Evolutionary conservation across 2,113 vertebrate species (phyloP).

Genomic region (Morone chrysops): DNA sequence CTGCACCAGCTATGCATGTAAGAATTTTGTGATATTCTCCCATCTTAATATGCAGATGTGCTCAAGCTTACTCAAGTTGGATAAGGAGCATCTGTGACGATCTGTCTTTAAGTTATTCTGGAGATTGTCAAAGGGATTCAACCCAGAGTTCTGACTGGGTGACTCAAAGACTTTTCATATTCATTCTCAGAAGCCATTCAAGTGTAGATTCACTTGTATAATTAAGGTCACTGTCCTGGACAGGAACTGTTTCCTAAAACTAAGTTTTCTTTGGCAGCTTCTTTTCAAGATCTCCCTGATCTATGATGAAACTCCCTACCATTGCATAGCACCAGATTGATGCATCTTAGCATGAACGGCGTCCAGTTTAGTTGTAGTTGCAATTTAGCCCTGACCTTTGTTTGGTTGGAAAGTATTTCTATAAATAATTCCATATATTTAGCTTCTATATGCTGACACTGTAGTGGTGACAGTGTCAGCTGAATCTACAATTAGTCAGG

Average conservation of each 20-base stretch:
- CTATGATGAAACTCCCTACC: not conserved
- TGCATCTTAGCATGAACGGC: not conserved
- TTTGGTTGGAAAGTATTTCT: constrained; percentile 16
- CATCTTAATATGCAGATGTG: constrained; percentile 57
- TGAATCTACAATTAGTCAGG: constrained; percentile 2
- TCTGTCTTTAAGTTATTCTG: constrained; percentile 56
- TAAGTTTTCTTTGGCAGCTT: constrained; percentile 2
- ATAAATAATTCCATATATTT: constrained; percentile 24
- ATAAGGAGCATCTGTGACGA: constrained; percentile 49
- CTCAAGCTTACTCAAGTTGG: constrained; percentile 36
- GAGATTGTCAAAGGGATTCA: constrained; percentile 62
- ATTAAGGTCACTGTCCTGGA: constrained; percentile 22
- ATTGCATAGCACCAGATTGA: not conserved
- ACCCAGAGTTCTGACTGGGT: constrained; percentile 36
- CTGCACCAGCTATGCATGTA: constrained; percentile 10
- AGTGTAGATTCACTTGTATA: constrained; percentile 38
- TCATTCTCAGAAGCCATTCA: constrained; percentile 36
- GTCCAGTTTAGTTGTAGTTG: not conserved
- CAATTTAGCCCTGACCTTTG: no score
- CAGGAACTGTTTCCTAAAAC: not conserved
- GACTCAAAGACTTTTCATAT: constrained; percentile 51
- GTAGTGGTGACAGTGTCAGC: not conserved
- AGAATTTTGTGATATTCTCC: constrained; percentile 24
- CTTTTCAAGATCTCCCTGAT: not conserved
- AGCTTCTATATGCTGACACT: not conserved